These are phyloP conservation scores for Albula goreensis DNA, from an alignment of 2,113 vertebrate genomes.

Conservation along the genomic window DNA sequence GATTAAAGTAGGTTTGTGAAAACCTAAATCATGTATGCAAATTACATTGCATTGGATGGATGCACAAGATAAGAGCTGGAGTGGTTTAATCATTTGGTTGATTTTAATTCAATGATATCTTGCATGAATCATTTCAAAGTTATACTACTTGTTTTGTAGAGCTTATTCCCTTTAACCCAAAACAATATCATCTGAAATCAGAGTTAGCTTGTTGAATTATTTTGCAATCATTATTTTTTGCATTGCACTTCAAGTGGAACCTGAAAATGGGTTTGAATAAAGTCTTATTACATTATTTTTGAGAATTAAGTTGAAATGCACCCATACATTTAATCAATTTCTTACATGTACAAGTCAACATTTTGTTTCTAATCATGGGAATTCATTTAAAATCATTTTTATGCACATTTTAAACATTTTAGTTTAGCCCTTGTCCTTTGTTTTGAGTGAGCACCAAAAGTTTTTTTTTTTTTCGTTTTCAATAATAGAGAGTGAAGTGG, in stretches of 20 bases:
- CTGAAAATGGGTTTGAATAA: not conserved
- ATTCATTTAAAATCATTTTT: not conserved
- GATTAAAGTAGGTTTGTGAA: not conserved
- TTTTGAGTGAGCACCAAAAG: not conserved
- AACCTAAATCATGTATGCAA: slow-evolving; percentile 6
- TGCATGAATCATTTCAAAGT: not conserved
- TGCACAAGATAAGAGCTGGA: not conserved
- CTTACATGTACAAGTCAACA: not conserved
- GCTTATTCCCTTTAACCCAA: not conserved
- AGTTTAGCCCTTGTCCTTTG: not conserved
- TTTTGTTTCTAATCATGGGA: not conserved
- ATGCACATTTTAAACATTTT: not conserved
- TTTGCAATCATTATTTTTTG: not conserved
- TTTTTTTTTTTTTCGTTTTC: not conserved
- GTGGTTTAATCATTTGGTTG: not conserved
- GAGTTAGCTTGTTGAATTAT: not conserved
- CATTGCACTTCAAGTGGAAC: not conserved
- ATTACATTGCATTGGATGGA: not conserved
- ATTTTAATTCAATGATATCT: not conserved
- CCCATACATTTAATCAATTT: not conserved
- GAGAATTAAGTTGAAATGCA: not conserved
- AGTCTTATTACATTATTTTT: not conserved
- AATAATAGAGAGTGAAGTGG: not conserved
- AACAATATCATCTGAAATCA: not conserved
- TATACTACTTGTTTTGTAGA: not conserved